Evolutionary conservation across 2,888 invertebrate genomes (phyloP).

Genomic region (Limnephilus auricula): DNA sequence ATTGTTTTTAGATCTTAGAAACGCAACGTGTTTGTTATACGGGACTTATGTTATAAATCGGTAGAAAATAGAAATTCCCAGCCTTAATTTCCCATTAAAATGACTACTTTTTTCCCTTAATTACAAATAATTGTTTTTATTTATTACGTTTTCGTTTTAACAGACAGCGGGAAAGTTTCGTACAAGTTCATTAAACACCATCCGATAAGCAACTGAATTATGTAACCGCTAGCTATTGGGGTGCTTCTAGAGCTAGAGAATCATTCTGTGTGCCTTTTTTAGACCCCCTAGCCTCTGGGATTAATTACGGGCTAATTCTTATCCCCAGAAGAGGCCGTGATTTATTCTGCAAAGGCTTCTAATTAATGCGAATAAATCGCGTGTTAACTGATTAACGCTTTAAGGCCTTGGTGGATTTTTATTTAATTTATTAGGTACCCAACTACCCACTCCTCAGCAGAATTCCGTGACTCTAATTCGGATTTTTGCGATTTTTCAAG

Average conservation of each 20-base stretch:
- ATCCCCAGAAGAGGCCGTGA: conserved; percentile 14
- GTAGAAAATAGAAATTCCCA: no score
- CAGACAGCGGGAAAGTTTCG: neutral
- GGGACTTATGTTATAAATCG: no score
- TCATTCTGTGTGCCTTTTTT: conserved; percentile 15
- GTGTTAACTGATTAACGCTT: conserved; percentile 44
- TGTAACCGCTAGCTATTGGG: neutral
- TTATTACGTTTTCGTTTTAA: neutral
- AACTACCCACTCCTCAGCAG: neutral
- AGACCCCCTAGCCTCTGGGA: neutral
- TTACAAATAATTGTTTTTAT: neutral
- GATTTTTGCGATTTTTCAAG: neutral
- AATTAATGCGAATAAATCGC: conserved; percentile 43
- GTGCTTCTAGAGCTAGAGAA: neutral
- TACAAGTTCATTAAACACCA: neutral
- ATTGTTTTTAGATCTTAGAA: no score
- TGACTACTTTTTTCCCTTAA: neutral
- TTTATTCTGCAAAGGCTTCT: conserved; percentile 20
- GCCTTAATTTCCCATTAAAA: neutral
- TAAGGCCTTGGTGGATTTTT: neutral
- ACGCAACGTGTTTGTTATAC: no score
- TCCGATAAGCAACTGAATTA: conserved; percentile 27
- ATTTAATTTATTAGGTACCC: neutral
- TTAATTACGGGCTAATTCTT: conserved; percentile 48
- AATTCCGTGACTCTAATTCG: neutral